A percentile compares a stretch with the other conserved stretches of the same genome.
Evolutionary conservation across 2,113 vertebrate species (phyloP).

Genomic region (Fregata magnificens): DNA sequence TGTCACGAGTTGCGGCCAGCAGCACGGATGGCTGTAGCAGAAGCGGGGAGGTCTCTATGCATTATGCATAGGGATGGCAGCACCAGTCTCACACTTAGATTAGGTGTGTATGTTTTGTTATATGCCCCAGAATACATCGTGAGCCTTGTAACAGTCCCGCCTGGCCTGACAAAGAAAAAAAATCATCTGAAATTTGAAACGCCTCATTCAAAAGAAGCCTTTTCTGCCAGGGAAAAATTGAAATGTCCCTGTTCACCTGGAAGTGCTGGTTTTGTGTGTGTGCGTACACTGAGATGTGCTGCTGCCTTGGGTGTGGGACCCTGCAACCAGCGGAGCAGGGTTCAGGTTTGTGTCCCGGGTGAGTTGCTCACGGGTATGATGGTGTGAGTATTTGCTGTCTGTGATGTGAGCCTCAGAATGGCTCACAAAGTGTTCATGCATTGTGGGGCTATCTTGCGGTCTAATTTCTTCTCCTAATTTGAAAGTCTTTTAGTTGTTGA

Average conservation of each 20-base stretch:
- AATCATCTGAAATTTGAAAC: not conserved
- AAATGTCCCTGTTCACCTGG: not conserved
- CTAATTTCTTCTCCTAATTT: not conserved
- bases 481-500: not conserved
- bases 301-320: not conserved
- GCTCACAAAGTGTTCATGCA: no score
- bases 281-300: not conserved
- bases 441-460: no score
- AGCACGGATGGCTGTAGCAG: not conserved
- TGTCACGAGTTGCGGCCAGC: not conserved
- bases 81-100: not conserved
- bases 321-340: not conserved
- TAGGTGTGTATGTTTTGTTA: not conserved
- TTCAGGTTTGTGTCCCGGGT: not conserved
- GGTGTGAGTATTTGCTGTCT: no score
- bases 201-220: not conserved
- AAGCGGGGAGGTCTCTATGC: not conserved
- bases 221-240: not conserved
- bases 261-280: no score
- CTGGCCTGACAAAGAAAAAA: not conserved
- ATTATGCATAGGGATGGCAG: not conserved
- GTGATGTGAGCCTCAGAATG: no score
- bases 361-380: not conserved
- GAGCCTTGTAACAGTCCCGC: no score
- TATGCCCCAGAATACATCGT: fast-evolving